Conservation (phyloP, 2,888 invertebrate genomes). For the Stegana nigrithorax region DNA sequence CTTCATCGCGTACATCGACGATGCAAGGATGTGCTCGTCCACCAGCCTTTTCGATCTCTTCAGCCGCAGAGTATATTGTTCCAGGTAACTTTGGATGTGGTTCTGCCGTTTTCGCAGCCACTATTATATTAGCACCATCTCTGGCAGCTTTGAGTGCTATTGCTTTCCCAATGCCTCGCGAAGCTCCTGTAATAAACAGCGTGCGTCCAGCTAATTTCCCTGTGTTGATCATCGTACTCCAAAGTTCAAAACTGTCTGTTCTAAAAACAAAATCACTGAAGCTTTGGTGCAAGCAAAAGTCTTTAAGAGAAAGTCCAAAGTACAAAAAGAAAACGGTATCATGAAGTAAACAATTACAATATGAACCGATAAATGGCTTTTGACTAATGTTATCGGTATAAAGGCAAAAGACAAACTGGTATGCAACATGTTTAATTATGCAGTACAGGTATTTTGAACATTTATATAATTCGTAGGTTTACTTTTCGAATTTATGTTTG, state of each 20-base stretch:
- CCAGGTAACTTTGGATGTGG: constrained; percentile 77
- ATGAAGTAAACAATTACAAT: too few relatives aligned
- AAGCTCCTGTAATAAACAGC: constrained; percentile 95
- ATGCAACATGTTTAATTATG: too few relatives aligned
- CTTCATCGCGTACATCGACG: constrained; percentile 85
- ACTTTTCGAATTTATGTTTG: too few relatives aligned
- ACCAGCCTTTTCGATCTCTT: constrained; percentile 86
- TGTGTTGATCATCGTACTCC: constrained; percentile 54
- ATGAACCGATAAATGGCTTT: too few relatives aligned
- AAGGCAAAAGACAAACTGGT: too few relatives aligned
- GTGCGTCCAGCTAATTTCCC: constrained; percentile 84
- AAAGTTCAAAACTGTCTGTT: constrained; percentile 21
- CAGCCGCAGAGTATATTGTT: constrained; percentile 86
- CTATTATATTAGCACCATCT: constrained; percentile 88
- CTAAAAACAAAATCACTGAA: neutral
- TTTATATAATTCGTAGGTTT: too few relatives aligned
- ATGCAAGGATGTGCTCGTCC: constrained; percentile 81
- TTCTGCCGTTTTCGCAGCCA: constrained; percentile 88
- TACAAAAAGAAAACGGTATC: too few relatives aligned
- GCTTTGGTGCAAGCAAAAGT: neutral
- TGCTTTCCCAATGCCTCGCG: constrained; percentile 93
- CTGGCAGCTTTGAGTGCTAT: constrained; percentile 91
- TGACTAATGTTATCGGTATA: too few relatives aligned
- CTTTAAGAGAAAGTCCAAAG: constrained; percentile 57
- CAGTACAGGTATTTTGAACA: too few relatives aligned